A percentile compares a stretch with the other conserved stretches of the same genome.
These are phyloP conservation scores for Helicoverpa armigera DNA, from an alignment of 1,140 invertebrate genomes.

Conservation along the genomic window DNA sequence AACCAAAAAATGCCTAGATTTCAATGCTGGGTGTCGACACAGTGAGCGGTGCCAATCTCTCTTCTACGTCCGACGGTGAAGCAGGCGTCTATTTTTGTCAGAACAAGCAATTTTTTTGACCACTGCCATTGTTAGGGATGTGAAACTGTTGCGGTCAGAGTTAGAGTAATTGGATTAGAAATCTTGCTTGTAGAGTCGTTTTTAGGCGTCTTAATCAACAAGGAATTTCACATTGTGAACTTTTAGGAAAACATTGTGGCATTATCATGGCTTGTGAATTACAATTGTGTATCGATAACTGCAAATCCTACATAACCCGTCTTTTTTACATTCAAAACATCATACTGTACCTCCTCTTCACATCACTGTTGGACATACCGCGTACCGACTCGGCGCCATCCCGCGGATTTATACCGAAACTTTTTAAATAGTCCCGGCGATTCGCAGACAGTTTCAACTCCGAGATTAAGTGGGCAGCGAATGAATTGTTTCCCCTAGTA, in stretches of 20 bases:
- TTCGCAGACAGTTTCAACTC: constrained; percentile 45
- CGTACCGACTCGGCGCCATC: constrained; percentile 13
- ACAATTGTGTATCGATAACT: too few species aligned
- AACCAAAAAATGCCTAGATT: constrained; percentile 25
- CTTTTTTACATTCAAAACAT: too few species aligned
- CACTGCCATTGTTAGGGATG: neutral
- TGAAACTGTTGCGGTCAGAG: neutral
- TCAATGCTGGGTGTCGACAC: constrained; percentile 27
- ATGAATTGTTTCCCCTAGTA: constrained; percentile 54
- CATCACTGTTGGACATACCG: neutral
- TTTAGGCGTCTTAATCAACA: neutral
- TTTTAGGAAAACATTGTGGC: too few species aligned
- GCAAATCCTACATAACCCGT: too few species aligned
- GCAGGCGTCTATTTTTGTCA: constrained; percentile 36
- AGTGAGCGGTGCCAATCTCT: constrained; percentile 16
- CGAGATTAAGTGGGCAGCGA: constrained; percentile 55
- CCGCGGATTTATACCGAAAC: constrained; percentile 56
- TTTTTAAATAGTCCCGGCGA: constrained; percentile 52
- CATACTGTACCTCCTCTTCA: neutral
- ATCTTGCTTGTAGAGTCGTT: neutral
- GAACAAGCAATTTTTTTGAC: neutral
- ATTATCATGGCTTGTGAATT: too few species aligned
- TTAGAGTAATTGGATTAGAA: neutral
- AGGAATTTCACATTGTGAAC: neutral
- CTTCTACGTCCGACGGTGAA: neutral